Conservation (phyloP, 2,113 vertebrate species). For the Cololabis saira region DNA sequence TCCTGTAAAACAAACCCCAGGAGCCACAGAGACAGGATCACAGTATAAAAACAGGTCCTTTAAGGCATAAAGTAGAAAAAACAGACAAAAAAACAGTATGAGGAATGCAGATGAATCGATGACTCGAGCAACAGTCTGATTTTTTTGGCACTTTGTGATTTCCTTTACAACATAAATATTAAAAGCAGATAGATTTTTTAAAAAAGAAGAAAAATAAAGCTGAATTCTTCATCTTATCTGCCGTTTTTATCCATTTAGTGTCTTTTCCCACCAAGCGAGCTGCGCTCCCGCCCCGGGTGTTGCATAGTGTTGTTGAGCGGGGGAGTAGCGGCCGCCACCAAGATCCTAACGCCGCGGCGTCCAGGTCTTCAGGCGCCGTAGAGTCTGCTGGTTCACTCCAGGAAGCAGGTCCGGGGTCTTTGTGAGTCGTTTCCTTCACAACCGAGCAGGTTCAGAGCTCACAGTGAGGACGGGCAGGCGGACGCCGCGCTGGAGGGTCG, state of each 20-base stretch:
- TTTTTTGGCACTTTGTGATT: conserved; percentile 66
- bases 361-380: conserved; percentile 10
- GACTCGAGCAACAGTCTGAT: not conserved
- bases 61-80: conserved; percentile 31
- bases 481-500: too few species aligned
- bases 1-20: not conserved
- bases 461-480: too few species aligned
- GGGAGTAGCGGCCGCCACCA: too few species aligned
- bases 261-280: conserved; percentile 29
- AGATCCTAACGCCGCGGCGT: not conserved
- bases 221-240: not conserved
- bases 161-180: conserved; percentile 7
- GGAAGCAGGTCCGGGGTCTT: too few species aligned
- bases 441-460: too few species aligned
- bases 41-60: conserved; percentile 37
- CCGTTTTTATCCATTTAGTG: conserved; percentile 23
- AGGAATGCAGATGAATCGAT: conserved; percentile 29
- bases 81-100: conserved; percentile 10
- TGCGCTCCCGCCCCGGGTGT: conserved; percentile 12
- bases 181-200: not conserved
- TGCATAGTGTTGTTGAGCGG: conserved; percentile 59
- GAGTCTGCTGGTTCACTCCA: conserved; percentile 14
- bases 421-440: too few species aligned
- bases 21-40: not conserved
- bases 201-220: conserved; percentile 10